phyloP scores from a whole-genome alignment of 2,797 vertebrate genomes.

The Acestrorhynchus altus region DNA sequence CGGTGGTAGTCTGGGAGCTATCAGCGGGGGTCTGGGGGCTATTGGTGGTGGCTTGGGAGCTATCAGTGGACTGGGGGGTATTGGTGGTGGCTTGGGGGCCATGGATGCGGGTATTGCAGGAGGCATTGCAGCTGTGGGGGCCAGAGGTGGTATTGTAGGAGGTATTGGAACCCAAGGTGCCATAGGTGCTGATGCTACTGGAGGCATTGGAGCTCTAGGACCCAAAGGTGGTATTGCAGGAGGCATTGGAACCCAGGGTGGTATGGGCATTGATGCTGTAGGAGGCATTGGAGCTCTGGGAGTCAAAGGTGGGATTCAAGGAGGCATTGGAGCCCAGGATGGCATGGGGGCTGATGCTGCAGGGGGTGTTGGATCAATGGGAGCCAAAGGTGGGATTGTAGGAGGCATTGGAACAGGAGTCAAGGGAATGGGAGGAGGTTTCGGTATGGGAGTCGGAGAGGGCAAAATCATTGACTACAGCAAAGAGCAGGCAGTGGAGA shows the following conservation, averaged over 20 bases:
- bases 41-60: too few relatives aligned
- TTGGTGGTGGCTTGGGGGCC: too few relatives aligned
- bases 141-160: too few relatives aligned
- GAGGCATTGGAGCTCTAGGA: too few relatives aligned
- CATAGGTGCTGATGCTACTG: too few relatives aligned
- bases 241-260: not conserved
- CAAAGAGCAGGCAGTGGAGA: constrained; percentile 76
- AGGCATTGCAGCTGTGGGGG: too few relatives aligned
- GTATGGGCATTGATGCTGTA: not conserved
- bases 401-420: constrained; percentile 43
- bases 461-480: constrained; percentile 59
- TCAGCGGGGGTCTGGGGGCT: not conserved
- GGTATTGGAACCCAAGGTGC: too few relatives aligned
- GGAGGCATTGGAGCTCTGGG: too few relatives aligned
- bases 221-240: too few relatives aligned
- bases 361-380: constrained; percentile 1
- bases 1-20: constrained; percentile 45
- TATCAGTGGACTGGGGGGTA: too few relatives aligned
- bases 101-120: too few relatives aligned
- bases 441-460: constrained; percentile 31
- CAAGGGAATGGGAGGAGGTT: constrained; percentile 44
- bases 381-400: constrained; percentile 40
- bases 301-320: too few relatives aligned
- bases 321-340: not conserved
- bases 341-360: constrained; percentile 33